phyloP scores from a whole-genome alignment of 2,113 vertebrate species.

The Gavia stellata region DNA sequence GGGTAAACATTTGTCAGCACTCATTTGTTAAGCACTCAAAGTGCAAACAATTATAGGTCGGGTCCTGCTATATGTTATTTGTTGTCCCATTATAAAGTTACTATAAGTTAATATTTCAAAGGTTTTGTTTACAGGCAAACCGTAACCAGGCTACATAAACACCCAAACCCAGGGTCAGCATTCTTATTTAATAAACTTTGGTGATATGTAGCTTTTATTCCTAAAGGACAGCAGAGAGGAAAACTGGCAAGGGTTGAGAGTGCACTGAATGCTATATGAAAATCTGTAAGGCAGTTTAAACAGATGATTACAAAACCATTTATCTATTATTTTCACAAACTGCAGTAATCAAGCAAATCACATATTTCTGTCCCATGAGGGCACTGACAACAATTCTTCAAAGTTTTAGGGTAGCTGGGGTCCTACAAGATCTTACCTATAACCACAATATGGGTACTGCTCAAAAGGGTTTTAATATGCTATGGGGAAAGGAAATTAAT shows the following conservation, averaged over 20 bases:
- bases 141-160: not conserved
- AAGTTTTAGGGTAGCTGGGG: not conserved
- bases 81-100: not conserved
- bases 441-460: not conserved
- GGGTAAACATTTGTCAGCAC: not conserved
- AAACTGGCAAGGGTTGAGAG: not conserved
- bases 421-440: not conserved
- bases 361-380: not conserved
- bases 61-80: not conserved
- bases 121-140: conserved; percentile 17
- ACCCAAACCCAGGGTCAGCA: not conserved
- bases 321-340: not conserved
- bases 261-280: not conserved
- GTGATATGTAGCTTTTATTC: not conserved
- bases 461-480: not conserved
- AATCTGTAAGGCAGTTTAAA: not conserved
- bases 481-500: not conserved
- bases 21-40: conserved; percentile 13
- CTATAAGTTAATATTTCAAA: not conserved
- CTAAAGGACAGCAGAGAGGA: not conserved
- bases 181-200: not conserved
- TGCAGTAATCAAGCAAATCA: not conserved
- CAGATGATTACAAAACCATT: not conserved
- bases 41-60: not conserved
- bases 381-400: not conserved